Percentiles rank a stretch among this genome's conserved stretches.
phyloP scores from a whole-genome alignment of 2,113 vertebrate genomes.

The Alethe castanea region DNA sequence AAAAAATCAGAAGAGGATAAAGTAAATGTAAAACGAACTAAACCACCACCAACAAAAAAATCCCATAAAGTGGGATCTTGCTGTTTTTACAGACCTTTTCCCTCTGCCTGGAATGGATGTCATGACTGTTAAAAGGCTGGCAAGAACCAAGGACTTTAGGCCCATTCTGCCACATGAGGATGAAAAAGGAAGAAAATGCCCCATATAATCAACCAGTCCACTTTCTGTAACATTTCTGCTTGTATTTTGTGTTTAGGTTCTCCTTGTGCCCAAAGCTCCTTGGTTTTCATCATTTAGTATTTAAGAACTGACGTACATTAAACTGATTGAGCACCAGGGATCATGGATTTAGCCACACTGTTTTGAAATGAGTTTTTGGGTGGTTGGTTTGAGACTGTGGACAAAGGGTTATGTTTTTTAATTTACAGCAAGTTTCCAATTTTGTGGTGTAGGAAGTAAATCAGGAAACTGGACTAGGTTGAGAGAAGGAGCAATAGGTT shows the following conservation, averaged over 20 bases:
- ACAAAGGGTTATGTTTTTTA: background rate
- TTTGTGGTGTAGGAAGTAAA: background rate
- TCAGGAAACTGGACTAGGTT: background rate
- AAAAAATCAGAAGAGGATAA: background rate
- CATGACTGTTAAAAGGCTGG: background rate
- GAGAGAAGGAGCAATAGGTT: background rate
- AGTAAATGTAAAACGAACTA: background rate
- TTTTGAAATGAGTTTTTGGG: background rate
- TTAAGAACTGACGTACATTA: background rate
- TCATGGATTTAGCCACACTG: background rate
- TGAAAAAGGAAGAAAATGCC: background rate
- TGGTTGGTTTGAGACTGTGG: background rate
- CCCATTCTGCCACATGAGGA: background rate
- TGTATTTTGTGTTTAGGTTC: background rate
- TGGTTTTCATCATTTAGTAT: background rate
- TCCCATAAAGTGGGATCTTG: background rate
- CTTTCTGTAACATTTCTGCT: background rate
- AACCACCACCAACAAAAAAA: background rate
- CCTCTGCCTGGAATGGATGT: background rate
- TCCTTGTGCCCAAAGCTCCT: background rate
- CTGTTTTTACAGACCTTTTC: background rate
- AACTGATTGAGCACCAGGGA: background rate
- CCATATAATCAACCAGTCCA: background rate
- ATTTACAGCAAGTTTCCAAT: background rate
- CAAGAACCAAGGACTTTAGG: background rate